Evolutionary conservation across 2,888 invertebrate species (phyloP).

Genomic region (Polymixis lichenea): DNA sequence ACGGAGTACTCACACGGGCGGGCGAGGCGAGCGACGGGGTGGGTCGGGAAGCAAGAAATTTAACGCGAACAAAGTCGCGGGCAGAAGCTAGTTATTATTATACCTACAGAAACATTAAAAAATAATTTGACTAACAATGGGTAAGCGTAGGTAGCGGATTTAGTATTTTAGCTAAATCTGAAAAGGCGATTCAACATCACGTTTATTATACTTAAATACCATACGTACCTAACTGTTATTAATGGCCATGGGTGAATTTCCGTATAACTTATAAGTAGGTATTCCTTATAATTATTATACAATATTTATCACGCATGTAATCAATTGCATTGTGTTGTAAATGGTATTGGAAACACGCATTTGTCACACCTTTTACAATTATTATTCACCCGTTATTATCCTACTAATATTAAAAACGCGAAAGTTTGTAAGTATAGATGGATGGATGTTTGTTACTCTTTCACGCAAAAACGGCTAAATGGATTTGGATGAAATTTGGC

Average conservation of each 20-base stretch:
- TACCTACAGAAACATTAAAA: no score
- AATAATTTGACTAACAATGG: no score
- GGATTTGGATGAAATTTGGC: no score
- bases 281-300: background rate
- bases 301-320: background rate
- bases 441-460: no score
- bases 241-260: background rate
- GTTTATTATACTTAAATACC: background rate
- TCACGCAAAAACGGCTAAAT: no score
- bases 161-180: background rate
- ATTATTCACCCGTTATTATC: background rate
- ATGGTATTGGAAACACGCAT: background rate
- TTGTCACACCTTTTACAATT: background rate
- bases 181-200: background rate
- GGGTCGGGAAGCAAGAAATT: no score
- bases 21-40: no score
- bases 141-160: background rate
- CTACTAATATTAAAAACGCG: no score
- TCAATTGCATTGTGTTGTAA: background rate
- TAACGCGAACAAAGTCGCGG: no score
- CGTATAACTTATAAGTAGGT: background rate
- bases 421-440: no score
- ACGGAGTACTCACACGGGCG: no score
- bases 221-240: background rate
- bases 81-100: no score